These are phyloP conservation scores for Heliopora coerulea DNA, from an alignment of 92 coral and sea anemone genomes.

Conservation along the genomic window DNA sequence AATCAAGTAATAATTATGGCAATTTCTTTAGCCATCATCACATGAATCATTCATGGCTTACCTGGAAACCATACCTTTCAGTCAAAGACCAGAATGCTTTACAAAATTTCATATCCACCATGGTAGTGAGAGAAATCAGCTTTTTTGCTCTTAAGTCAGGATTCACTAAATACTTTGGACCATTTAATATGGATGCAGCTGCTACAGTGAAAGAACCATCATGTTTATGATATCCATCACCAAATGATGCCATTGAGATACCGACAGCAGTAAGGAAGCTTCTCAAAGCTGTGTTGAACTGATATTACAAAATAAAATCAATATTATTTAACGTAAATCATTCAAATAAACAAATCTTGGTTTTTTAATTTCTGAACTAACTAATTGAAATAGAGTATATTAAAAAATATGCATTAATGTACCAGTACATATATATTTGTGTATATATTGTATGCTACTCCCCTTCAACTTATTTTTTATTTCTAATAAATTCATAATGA, in stretches of 20 bases:
- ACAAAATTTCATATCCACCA: constrained; percentile 87
- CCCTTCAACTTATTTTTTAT: too few relatives aligned
- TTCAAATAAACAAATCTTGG: too few relatives aligned
- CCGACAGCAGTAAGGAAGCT: constrained; percentile 83
- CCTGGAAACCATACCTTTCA: constrained; percentile 91
- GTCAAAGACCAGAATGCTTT: constrained; percentile 97
- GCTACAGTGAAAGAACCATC: constrained; percentile 66
- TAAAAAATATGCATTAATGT: too few relatives aligned
- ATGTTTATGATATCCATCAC: constrained; percentile 88
- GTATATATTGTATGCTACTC: too few relatives aligned
- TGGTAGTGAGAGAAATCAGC: constrained; percentile 75
- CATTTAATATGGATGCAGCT: constrained; percentile 75
- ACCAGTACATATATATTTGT: too few relatives aligned
- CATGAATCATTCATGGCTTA: too few relatives aligned
- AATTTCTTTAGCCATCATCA: too few relatives aligned
- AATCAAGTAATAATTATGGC: too few relatives aligned
- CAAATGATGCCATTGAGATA: constrained; percentile 96
- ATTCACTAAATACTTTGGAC: constrained; percentile 89
- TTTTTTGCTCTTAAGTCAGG: constrained; percentile 93
- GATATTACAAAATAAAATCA: constrained; percentile 19
- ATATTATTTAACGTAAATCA: too few relatives aligned
- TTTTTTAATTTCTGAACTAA: too few relatives aligned
- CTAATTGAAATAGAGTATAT: too few relatives aligned
- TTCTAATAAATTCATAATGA: too few relatives aligned
- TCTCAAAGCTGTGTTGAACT: constrained; percentile 76